Conservation (phyloP, 92 coral and sea anemone species). For the Nematostella vectensis region DNA sequence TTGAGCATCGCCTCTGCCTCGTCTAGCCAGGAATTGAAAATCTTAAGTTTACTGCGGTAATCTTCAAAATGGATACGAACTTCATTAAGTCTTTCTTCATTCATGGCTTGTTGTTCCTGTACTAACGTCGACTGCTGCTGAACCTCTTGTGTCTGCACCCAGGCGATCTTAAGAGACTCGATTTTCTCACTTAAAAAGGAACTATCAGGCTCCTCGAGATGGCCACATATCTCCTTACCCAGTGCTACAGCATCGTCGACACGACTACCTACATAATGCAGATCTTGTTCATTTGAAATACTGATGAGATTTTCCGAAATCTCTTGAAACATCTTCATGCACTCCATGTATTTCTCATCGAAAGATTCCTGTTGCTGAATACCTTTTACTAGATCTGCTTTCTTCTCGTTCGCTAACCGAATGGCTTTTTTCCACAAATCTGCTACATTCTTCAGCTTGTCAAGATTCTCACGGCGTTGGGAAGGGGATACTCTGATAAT, state of each 20-base stretch:
- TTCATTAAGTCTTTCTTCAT: conserved; percentile 29
- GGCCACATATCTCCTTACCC: conserved; percentile 45
- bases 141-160: conserved; percentile 55
- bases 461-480: conserved; percentile 48
- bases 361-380: conserved; percentile 54
- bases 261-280: conserved; percentile 10
- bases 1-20: conserved; percentile 56
- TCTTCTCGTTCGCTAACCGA: conserved; percentile 54
- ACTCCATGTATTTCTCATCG: conserved; percentile 44
- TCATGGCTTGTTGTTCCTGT: conserved; percentile 20
- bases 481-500: conserved; percentile 44
- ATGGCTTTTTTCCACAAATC: conserved; percentile 74
- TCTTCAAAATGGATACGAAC: conserved; percentile 18
- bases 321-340: conserved; percentile 57
- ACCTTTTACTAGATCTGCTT: conserved; percentile 40
- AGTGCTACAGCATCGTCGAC: conserved; percentile 55
- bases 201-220: conserved; percentile 51
- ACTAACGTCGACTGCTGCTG: conserved; percentile 49
- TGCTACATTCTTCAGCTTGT: conserved; percentile 54
- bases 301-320: conserved; percentile 29
- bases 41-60: conserved; percentile 36
- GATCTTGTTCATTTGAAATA: conserved; percentile 9
- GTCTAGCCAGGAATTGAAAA: conserved; percentile 63
- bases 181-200: conserved; percentile 50
- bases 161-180: conserved; percentile 46